Evolutionary conservation across 23 tunicate genomes (phyloP), one percentile per base, ranked within the genome.

Genomic region (Corella eumyota): DNA sequence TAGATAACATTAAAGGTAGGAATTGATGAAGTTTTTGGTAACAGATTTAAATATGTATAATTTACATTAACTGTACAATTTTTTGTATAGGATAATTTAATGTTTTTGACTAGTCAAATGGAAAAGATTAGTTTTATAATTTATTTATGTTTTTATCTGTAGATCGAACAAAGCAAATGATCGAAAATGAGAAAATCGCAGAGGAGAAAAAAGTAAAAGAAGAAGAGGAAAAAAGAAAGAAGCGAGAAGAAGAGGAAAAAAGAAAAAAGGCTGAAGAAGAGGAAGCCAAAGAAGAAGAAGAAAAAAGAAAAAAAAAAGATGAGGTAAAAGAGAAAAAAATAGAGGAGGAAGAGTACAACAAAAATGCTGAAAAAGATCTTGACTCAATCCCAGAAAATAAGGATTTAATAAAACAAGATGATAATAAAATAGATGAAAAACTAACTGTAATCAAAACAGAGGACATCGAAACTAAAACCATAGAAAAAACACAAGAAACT

Each of bases 181-280:
- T 66, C 26, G 90, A 81, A 58, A 61, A 72, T 19, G 62, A 66
- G 44, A 69, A 66, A 45, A 47, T 25, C 52, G 49, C 19, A 21
- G 66, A 57, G 30, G 51, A 56, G 20, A 57, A 80, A 48, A 26
- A 53, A 54, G 47, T 31, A 36, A 49, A 47, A 30, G 45, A 33
- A 30, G 51, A 56, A 36, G 56, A 30, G 49, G 66, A 75, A 37
- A 25, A 75, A 38, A 26, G 40, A 55, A 26, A 67, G 46, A 56
- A 66, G 56, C 15, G 56, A 35, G 23, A 36, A 57, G 20, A 48
- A 58, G 67, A 57, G 1, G 50, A 67, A 2, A 51, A 62, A 24
- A 24, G 32, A 33, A 45, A 29, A 45, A 3, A 11, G 34, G 30
- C 60, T n/a, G 32, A 26, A n/a, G 58, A 71, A 38, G 58, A 52